Base-by-base conservation (phyloP, 2,888 invertebrate species). In the Parapristionchus giblindavisi region DNA sequence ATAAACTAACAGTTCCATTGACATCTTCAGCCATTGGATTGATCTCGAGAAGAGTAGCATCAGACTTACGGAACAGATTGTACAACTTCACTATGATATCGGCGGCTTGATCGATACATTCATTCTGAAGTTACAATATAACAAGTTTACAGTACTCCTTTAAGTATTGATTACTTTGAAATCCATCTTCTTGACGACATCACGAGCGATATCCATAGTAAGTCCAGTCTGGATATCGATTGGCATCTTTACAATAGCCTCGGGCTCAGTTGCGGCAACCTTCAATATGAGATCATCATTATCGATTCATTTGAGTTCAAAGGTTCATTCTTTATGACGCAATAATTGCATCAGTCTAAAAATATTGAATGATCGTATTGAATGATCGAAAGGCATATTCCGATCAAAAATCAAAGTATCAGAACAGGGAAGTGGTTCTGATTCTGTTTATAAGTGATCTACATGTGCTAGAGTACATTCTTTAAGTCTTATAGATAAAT, bases 1-100 rank as follows among this genome's bases (percentile, higher is more conserved):
- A n/a, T n/a, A n/a, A n/a, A n/a, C 91, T 8, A 11, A 58, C 71
- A 17, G 38, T 58, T 0, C 94, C 94, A 88, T 94, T 92, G 83
- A 93, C 93, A 6, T 98, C 98, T 90, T 98, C 97, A 1, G 95
- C 98, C 82, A 99, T 91, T 1, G 99, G 99, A 91, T 99, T 99
- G 78, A 99, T 98, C 91, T 99, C 99, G 74, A 99, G 91, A 32
- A 99, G 97, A 36, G 94, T 93, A 3, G 97, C 96, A 91, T 99
- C 99, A 27, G 96, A 94, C 88, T 93, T n/a, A 34, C 66, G 91
- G 97, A 96, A 63, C 91, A 91, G 21, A 93, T 93, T 85, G 96
- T 96, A 91, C n/a, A 87, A 78, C 77, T 87, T 86, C 58, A 79
- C 77, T 70, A 87, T 84, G 70, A 84, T 84, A 34, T 84, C 85